phyloP scores from a whole-genome alignment of 2,113 vertebrate genomes.

The Ceuthmochares aereus region DNA sequence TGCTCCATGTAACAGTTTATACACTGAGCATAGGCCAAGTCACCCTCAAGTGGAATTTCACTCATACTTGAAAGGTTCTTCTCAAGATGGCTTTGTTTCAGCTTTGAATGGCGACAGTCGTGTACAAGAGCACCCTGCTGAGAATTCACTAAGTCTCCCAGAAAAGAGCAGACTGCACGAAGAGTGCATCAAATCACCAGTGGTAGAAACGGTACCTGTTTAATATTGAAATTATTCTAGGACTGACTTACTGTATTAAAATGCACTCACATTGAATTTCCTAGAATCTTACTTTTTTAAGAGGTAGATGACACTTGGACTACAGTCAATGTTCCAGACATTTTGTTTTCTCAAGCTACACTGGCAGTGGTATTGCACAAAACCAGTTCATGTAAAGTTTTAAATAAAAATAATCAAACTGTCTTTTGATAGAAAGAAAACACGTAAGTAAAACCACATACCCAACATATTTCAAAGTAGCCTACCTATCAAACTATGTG shows the following conservation, averaged over 20 bases:
- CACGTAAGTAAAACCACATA: constrained; percentile 62
- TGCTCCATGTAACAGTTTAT: constrained; percentile 79
- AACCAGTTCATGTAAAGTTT: constrained; percentile 73
- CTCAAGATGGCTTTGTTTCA: constrained; percentile 84
- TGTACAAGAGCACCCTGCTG: constrained; percentile 82
- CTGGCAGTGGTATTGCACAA: constrained; percentile 79
- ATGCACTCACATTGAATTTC: constrained; percentile 65
- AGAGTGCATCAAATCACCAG: constrained; percentile 87
- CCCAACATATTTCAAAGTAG: constrained; percentile 68
- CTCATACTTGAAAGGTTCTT: constrained; percentile 92
- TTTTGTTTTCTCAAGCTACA: constrained; percentile 70
- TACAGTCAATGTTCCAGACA: constrained; percentile 72
- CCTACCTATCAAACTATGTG: constrained; percentile 73
- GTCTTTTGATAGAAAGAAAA: constrained; percentile 77
- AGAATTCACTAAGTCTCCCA: constrained; percentile 82
- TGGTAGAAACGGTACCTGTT: constrained; percentile 92
- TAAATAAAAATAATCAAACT: constrained; percentile 64
- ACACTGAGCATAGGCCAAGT: constrained; percentile 80
- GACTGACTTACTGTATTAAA: constrained; percentile 60
- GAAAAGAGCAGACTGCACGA: constrained; percentile 89
- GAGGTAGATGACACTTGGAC: constrained; percentile 62
- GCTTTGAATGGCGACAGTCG: constrained; percentile 79
- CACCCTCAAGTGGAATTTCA: constrained; percentile 89
- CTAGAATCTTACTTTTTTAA: constrained; percentile 70
- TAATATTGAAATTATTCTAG: constrained; percentile 74